These are phyloP conservation scores for Oncorhynchus nerka DNA, from an alignment of 2,113 vertebrate genomes.

Conservation along the genomic window DNA sequence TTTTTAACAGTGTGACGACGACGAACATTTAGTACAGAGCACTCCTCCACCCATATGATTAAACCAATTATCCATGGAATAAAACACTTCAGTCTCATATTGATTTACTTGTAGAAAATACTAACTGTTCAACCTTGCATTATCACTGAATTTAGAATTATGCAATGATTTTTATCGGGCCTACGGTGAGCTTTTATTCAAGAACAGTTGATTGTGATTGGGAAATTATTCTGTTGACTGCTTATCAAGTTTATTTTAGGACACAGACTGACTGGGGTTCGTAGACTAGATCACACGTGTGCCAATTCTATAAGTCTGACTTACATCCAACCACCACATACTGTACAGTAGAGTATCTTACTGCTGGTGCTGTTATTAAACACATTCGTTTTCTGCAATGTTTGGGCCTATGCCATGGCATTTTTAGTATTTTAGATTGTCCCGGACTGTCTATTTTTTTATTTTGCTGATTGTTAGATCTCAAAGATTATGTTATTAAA, in stretches of 20 bases:
- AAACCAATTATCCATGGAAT: slow-evolving; percentile 25
- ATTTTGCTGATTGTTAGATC: too few species aligned
- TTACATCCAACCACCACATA: too few species aligned
- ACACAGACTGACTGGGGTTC: too few species aligned
- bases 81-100: slow-evolving; percentile 14
- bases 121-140: background rate
- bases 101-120: slow-evolving; percentile 10
- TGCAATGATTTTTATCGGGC: background rate
- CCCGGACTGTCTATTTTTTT: too few species aligned
- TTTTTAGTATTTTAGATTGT: too few species aligned
- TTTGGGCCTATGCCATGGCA: too few species aligned
- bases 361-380: background rate
- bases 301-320: too few species aligned
- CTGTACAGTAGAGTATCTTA: background rate
- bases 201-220: background rate
- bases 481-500: too few species aligned
- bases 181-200: background rate
- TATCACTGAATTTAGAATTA: background rate
- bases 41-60: slow-evolving; percentile 27
- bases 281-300: too few species aligned
- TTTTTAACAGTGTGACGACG: slow-evolving; percentile 6
- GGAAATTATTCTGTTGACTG: too few species aligned
- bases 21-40: slow-evolving; percentile 15
- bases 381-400: background rate
- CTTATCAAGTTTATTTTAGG: too few species aligned